Conservation (phyloP, 2,888 invertebrate genomes). For the Agrochola circellaris region DNA sequence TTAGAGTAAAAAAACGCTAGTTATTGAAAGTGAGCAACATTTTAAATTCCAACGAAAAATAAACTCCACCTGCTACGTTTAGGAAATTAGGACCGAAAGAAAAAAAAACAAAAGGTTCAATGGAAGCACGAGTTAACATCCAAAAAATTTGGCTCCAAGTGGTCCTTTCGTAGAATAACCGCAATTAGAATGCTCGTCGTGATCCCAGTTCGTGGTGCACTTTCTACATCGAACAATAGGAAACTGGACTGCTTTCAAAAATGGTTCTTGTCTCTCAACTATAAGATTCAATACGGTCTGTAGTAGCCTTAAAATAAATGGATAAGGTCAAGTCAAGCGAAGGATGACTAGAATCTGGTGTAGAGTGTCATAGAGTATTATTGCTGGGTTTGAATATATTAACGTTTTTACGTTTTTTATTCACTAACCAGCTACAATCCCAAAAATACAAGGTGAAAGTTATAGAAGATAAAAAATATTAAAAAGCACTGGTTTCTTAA, state of each 20-base stretch:
- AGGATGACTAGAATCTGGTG: constrained; percentile 41
- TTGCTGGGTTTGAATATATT: constrained; percentile 20
- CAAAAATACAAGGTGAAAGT: not conserved
- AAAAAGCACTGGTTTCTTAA: constrained; percentile 29
- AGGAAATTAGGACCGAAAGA: not conserved
- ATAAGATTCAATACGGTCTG: constrained; percentile 67
- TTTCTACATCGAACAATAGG: constrained; percentile 82
- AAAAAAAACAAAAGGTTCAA: constrained; percentile 29
- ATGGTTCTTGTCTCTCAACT: constrained; percentile 62
- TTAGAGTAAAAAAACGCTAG: not conserved
- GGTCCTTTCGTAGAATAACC: constrained; percentile 71
- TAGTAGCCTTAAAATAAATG: constrained; percentile 39
- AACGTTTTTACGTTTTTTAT: not conserved
- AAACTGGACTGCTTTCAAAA: constrained; percentile 61
- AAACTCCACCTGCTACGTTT: constrained; percentile 14
- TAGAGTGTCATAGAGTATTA: constrained; percentile 25
- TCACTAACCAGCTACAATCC: not conserved
- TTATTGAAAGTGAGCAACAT: not conserved
- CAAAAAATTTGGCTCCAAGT: constrained; percentile 49
- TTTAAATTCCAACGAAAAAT: constrained; percentile 16
- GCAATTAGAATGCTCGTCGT: constrained; percentile 81
- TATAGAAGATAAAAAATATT: not conserved
- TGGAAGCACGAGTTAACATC: constrained; percentile 31
- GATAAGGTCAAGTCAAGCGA: constrained; percentile 59
- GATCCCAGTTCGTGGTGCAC: constrained; percentile 79